Conservation (phyloP, 2,888 invertebrate genomes). For the Apantesis nais region DNA sequence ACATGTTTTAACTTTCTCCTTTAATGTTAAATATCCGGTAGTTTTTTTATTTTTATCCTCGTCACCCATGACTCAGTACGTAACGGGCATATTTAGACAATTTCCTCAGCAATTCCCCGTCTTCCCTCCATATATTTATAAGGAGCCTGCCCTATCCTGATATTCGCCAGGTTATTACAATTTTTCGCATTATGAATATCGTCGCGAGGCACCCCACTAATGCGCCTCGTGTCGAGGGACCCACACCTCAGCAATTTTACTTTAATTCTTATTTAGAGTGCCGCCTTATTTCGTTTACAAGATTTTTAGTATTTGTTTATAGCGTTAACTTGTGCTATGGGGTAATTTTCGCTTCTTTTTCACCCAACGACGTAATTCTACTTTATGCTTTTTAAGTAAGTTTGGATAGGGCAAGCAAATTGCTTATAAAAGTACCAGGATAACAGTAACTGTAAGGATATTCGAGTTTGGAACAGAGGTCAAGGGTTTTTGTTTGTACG, state of each 20-base stretch:
- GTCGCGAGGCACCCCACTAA: constrained; percentile 69
- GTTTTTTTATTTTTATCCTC: constrained; percentile 26
- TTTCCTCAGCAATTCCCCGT: constrained; percentile 75
- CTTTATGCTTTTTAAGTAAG: constrained; percentile 58
- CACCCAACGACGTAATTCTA: constrained; percentile 68
- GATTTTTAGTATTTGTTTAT: constrained; percentile 85
- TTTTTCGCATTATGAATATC: constrained; percentile 86
- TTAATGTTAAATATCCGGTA: constrained; percentile 34
- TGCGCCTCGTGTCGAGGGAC: constrained; percentile 71
- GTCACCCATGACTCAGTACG: constrained; percentile 52
- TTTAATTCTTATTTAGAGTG: constrained; percentile 85
- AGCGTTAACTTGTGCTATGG: constrained; percentile 74
- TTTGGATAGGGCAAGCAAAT: constrained; percentile 66
- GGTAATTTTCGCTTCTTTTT: constrained; percentile 76
- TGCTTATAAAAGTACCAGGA: constrained; percentile 43
- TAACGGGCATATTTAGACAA: constrained; percentile 79
- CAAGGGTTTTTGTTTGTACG: constrained; percentile 75
- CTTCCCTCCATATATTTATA: constrained; percentile 65
- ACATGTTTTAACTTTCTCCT: constrained; percentile 38
- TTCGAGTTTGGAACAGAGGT: constrained; percentile 65
- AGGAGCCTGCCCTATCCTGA: constrained; percentile 72
- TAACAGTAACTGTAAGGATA: constrained; percentile 30
- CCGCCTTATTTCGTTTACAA: constrained; percentile 83
- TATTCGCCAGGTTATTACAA: constrained; percentile 83
- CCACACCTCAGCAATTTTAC: constrained; percentile 84